Evolutionary conservation across 1,140 invertebrate genomes (phyloP).

Genomic region (Camponotus pennsylvanicus): DNA sequence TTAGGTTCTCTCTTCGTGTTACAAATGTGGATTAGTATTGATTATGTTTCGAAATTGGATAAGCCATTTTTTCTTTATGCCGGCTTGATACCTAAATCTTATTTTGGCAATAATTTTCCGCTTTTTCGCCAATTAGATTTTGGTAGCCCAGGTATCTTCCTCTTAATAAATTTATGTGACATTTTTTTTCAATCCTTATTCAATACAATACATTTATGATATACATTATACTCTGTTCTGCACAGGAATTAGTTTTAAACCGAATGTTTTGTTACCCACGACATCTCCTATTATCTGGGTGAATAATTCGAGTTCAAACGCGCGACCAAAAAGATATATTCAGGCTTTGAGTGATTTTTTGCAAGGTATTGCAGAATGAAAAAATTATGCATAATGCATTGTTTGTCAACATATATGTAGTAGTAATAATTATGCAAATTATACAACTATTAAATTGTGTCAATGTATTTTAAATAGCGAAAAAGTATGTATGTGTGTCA

Average conservation of each 20-base stretch:
- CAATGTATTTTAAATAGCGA: no score
- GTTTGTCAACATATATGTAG: neutral
- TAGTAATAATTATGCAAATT: neutral
- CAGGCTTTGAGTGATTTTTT: constrained; percentile 67
- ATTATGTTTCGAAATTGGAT: constrained; percentile 68
- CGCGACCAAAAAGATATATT: constrained; percentile 65
- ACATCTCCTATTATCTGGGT: constrained; percentile 74
- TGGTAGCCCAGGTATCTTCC: constrained; percentile 69
- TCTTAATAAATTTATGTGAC: neutral
- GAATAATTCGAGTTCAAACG: constrained; percentile 34
- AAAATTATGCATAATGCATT: neutral
- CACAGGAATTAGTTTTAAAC: constrained; percentile 76
- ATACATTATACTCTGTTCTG: neutral
- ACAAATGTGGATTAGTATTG: constrained; percentile 79
- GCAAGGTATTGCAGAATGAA: constrained; percentile 60
- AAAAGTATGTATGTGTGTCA: no score
- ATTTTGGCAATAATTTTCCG: neutral
- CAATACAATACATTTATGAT: neutral
- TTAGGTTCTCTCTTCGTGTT: constrained; percentile 91
- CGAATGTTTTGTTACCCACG: constrained; percentile 63
- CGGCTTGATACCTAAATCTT: neutral
- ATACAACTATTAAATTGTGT: neutral
- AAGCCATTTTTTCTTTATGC: constrained; percentile 71
- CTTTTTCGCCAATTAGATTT: constrained; percentile 41
- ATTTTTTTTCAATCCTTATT: neutral